These are phyloP conservation scores for Drosophila cognata DNA, from an alignment of 2,888 invertebrate genomes.

Conservation along the genomic window DNA sequence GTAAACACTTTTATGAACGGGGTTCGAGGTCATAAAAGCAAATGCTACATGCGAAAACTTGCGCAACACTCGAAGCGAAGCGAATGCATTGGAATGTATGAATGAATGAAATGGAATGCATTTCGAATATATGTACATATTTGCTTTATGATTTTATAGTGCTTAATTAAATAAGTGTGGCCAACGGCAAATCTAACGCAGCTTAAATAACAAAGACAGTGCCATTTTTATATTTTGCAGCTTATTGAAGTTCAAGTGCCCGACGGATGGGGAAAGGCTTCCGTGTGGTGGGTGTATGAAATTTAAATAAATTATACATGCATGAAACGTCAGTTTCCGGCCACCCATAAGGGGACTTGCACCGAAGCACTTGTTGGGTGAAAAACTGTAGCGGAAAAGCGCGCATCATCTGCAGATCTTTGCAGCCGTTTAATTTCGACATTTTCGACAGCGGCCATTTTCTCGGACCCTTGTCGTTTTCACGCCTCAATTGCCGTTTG, in stretches of 20 bases:
- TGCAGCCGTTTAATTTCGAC: constrained; percentile 21
- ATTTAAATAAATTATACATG: constrained; percentile 49
- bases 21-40: constrained; percentile 60
- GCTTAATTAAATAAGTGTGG: constrained; percentile 46
- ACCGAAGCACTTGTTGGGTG: background rate
- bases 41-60: constrained; percentile 31
- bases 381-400: constrained; percentile 29
- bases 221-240: constrained; percentile 33
- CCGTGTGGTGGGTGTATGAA: constrained; percentile 20
- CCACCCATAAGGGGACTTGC: background rate
- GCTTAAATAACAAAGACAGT: background rate
- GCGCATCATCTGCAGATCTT: constrained; percentile 39
- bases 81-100: constrained; percentile 13
- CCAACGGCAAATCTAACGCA: background rate
- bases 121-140: constrained; percentile 23
- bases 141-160: constrained; percentile 46
- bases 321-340: constrained; percentile 26
- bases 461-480: constrained; percentile 52
- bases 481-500: constrained; percentile 49
- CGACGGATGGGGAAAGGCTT: constrained; percentile 3
- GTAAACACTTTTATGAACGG: constrained; percentile 38
- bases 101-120: constrained; percentile 39
- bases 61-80: constrained; percentile 31
- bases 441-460: constrained; percentile 25
- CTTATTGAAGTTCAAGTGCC: constrained; percentile 54